phyloP scores from a whole-genome alignment of 2,113 vertebrate species.

The Pitta sordida region DNA sequence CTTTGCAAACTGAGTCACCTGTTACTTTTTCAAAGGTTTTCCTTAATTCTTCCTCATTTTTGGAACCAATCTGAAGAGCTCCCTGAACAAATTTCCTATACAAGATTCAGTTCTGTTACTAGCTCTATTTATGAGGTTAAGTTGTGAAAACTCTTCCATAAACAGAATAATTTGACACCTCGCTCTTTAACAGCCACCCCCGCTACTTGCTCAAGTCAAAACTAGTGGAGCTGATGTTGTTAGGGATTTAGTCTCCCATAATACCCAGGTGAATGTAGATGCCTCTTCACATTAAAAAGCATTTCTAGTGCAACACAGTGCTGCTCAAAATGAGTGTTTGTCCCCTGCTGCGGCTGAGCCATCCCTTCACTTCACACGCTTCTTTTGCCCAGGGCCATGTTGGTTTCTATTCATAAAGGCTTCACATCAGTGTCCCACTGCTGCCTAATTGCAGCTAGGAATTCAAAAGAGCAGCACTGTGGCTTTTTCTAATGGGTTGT shows the following conservation, averaged over 20 bases:
- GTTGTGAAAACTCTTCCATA: background rate
- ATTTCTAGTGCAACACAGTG: background rate
- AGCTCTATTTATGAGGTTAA: background rate
- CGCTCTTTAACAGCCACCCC: background rate
- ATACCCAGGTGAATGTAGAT: background rate
- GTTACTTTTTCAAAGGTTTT: background rate
- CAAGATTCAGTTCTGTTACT: background rate
- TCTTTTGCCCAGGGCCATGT: constrained; percentile 37
- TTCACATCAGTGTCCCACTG: constrained; percentile 26
- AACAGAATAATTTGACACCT: background rate
- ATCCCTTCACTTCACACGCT: background rate
- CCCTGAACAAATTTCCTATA: background rate
- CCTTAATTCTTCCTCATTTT: background rate
- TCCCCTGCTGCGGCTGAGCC: constrained; percentile 16
- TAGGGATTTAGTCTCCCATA: background rate
- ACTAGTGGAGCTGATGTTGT: background rate
- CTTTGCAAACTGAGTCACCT: background rate
- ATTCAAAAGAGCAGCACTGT: background rate
- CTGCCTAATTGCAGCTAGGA: constrained; percentile 47
- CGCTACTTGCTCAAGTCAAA: background rate
- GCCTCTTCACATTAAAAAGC: background rate
- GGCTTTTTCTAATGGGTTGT: constrained; percentile 32
- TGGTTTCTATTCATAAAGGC: constrained; percentile 36
- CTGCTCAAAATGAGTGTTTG: background rate
- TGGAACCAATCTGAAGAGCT: background rate